Evolutionary conservation across 2,888 invertebrate genomes (phyloP).

Genomic region (Heliconius ethilla): DNA sequence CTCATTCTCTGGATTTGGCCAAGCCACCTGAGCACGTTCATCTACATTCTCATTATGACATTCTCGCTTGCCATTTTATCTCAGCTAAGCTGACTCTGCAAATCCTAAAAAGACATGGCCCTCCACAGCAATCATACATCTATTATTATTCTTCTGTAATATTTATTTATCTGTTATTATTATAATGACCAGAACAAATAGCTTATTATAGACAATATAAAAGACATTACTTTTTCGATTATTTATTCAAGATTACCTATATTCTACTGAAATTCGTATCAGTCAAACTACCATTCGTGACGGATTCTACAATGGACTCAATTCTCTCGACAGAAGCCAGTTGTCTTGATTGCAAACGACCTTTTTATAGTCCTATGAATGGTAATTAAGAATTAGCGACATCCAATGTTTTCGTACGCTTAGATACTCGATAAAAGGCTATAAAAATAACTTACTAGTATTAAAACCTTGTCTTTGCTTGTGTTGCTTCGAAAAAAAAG

Average conservation of each 20-base stretch:
- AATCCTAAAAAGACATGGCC: no score
- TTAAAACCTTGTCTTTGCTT: not conserved
- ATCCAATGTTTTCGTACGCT: constrained; percentile 36
- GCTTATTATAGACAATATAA: no score
- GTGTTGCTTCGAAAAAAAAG: not conserved
- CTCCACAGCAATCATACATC: no score
- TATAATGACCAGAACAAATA: no score
- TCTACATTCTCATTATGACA: no score
- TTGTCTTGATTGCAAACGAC: constrained; percentile 57
- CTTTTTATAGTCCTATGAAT: constrained; percentile 64
- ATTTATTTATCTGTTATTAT: no score
- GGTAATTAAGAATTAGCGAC: constrained; percentile 60
- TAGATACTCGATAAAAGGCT: constrained; percentile 15
- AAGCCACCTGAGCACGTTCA: no score
- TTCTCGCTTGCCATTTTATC: no score
- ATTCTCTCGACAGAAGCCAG: constrained; percentile 31
- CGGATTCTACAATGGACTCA: constrained; percentile 27
- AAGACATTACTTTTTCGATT: no score
- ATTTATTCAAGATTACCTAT: not conserved
- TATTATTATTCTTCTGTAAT: no score
- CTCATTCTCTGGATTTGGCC: no score
- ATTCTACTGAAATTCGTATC: not conserved
- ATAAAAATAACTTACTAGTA: not conserved
- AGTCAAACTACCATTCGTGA: not conserved
- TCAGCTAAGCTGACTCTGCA: no score